Base-by-base conservation (phyloP, 1,140 invertebrate genomes). In the Heliconius hewitsoni region DNA sequence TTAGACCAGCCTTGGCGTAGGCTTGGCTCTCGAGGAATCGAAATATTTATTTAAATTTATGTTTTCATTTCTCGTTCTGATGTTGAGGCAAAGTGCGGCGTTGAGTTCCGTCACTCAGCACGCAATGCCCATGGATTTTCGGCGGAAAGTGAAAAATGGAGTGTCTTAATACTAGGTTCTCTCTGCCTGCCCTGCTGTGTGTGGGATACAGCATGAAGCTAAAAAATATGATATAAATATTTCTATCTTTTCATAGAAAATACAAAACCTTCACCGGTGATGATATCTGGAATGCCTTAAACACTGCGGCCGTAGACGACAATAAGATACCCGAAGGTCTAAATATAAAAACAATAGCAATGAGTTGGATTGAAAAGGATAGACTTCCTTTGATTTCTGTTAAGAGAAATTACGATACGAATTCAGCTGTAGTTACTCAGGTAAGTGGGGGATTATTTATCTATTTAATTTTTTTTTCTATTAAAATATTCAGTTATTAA, bases 341-440 rank as follows among this genome's bases (percentile, higher is more conserved):
- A 2, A 95, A 95, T 23, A 94, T 98, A 2, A 96, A 96, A 81
- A 95, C 95, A 76, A 96, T 98, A 50, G 97, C 96, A 5, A 96
- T 96, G 13, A 96, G 97, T 4, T 99, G 98, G 98, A 97, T 97
- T 19, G 95, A 96, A 1, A 97, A 98, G 89, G 97, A 97, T 85
- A 94, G 97, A 66, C 95, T 98, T 73, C 98, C 98, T 1, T 95
- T 98, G 4, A 95, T 99, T 42, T 97, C 95, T 37, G 96, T 98
- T 23, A 95, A 92, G 6, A 96, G 97, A 78, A 95, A 98, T 89
- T 97, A 98, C 89, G 88, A 95, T 9, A 95, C 95, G 71, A 96
- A 96, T 77, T 95, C 95, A 9, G 96, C 96, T n/a, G 93, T 88
- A 66, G 85, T 97, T 39, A 95, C 94, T 37, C 97, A 98, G 95